phyloP scores from a whole-genome alignment of 1,140 invertebrate genomes.

The Halotydeus destructor region DNA sequence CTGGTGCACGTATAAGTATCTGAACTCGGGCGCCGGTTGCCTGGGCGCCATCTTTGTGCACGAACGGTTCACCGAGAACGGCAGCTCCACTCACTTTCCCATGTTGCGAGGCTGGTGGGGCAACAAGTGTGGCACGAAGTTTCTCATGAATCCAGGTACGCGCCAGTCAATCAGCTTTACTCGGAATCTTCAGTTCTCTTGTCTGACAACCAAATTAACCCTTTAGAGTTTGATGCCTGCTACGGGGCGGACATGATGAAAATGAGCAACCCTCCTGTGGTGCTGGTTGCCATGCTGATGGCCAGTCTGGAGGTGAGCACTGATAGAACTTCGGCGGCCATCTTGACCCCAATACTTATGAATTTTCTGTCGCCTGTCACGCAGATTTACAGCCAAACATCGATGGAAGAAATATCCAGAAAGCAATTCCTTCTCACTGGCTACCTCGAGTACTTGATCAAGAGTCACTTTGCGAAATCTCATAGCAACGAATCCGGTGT shows the following conservation, averaged over 20 bases:
- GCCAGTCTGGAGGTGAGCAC: slow-evolving; percentile 20
- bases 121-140: slow-evolving; percentile 20
- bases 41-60: slow-evolving; percentile 33
- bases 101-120: slow-evolving; percentile 27
- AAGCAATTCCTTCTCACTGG: slow-evolving; percentile 35
- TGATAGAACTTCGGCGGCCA: background rate
- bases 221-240: slow-evolving; percentile 26
- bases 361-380: background rate
- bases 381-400: slow-evolving; percentile 32
- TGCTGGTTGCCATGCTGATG: slow-evolving; percentile 29
- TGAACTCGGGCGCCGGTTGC: background rate
- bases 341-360: background rate
- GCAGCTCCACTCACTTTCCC: slow-evolving; percentile 13
- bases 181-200: background rate
- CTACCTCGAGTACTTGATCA: slow-evolving; percentile 31
- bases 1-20: slow-evolving; percentile 42
- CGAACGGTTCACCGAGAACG: slow-evolving; percentile 20
- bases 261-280: slow-evolving; percentile 33
- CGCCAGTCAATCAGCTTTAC: background rate
- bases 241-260: slow-evolving; percentile 30
- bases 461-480: slow-evolving; percentile 13
- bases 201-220: slow-evolving; percentile 5
- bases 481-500: slow-evolving; percentile 8
- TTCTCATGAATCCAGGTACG: slow-evolving; percentile 18
- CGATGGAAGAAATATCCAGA: slow-evolving; percentile 25